Evolutionary conservation across 2,888 invertebrate species (phyloP), one percentile per base, ranked within the genome.

Genomic region (Lasius platythorax): DNA sequence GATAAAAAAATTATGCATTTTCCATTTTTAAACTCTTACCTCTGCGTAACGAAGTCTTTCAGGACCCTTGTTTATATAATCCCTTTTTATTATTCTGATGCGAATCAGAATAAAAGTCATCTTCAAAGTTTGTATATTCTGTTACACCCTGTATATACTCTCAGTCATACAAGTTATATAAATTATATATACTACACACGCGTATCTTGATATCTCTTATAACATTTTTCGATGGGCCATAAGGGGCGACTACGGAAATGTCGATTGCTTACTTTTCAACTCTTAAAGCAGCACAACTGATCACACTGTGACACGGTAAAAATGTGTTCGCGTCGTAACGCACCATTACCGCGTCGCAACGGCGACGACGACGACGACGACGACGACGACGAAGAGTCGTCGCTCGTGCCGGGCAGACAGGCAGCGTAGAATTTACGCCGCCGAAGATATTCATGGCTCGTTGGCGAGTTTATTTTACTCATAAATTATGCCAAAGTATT

Each of bases 391-490:
- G 37, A 56, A 2, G 56, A 33, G 58, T 61, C 74, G 43, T 61
- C 46, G 58, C 43, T 67, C 28, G 28, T 46, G 23, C 53, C n/a
- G 9, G n/a, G 18, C n/a, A 50, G 33, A 8, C 40, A 70, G 78
- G 37, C 23, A 40, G 46, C 70, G 61, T 11, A n/a, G 76, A 81
- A 73, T 81, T 84, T 72, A 84, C 64, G 56, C 72, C 33, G 28
- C 15, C 64, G 72, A 81, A 76, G 81, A 81, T 81, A 81, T 84
- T 84, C 84, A 84, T 79, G 64, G 70, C 72, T 63, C 81, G 81
- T 72, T 73, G 84, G 72, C 66, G 53, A 78, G 84, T 84, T 84
- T 84, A 84, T 78, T 81, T 81, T 64, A 72, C 63, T 81, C 72
- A 84, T 81, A 84, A 84, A 81, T 82, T 70, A 72, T 43, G 50